Base-by-base conservation (phyloP, 2,888 invertebrate species). In the Brenthis hecate region DNA sequence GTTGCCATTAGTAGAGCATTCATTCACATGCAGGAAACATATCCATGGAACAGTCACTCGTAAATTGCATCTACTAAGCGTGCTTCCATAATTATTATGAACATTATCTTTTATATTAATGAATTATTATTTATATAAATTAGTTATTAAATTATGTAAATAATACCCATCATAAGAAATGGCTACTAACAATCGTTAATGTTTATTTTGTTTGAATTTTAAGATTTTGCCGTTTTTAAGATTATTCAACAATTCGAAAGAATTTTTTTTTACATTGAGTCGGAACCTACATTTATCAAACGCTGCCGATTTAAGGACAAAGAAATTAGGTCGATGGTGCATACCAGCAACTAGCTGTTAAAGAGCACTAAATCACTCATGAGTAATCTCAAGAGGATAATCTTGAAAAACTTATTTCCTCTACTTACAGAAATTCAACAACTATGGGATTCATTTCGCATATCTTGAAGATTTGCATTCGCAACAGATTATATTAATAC, bases 21-120 rank as follows among this genome's bases (percentile, higher is more conserved):
- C 28, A n/a, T 51, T n/a, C 50, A 50, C 60, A 48, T 32, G 50
- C 60, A 60, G 60, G 60, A 50, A 60, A 60, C 60, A 48, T 50
- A 23, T 51, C 16, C 5, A 53, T 53, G 61, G 48, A 58, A n/a
- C 58, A 19, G 58, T 58, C 58, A 8, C 58, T 58, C 58, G 48
- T 58, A 60, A 28, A 50, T 60, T 50, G 28, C 28, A n/a, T 28
- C 60, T 50, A 28, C 48, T 60, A 48, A 28, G 58, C 23, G 48
- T 14, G 58, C 47, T 47, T 47, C 14, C 47, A 14, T 16, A 47
- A 47, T 58, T 58, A 23, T 28, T 58, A 19, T 19, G 19, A 19
- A 19, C 1, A 19, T 19, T 19, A 0, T 19, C 1, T 19, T 19
- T 19, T 19, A 19, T 19, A 19, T 19, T 19, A 19, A 19, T 19